Base-by-base conservation (phyloP, 2,113 vertebrate genomes). In the Prinia subflava region DNA sequence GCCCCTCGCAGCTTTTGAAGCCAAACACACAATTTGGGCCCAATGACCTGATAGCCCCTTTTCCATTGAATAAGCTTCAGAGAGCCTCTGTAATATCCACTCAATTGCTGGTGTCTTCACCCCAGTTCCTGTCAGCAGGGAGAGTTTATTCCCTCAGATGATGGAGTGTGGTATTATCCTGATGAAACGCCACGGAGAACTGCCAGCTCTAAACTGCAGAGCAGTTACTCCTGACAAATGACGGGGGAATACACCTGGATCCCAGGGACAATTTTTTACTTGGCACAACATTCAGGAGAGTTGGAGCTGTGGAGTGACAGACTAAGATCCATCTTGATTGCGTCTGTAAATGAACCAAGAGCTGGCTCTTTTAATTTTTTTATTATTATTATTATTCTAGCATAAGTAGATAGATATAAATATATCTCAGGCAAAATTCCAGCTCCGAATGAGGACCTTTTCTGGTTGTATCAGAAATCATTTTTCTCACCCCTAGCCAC, bases 111-210 rank as follows among this genome's bases (percentile, higher is more conserved):
- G 41, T 37, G 59, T 65, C 62, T 87, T 95, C 81, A 63, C 71
- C 90, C 60, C 62, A 69, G 83, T 91, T 93, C 69, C 39, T 69
- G 75, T 88, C 93, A 88, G 75, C 92, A 49, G 87, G 77, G 68
- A 85, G 84, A 94, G 83, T 87, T 91, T 81, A 84, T 90, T 91
- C 79, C 88, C 82, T 81, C 35, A n/a, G 87, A 90, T 90, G 94
- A 90, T 21, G 12, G 20, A 93, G 60, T 69, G 47, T 22, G 73
- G 76, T 24, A 89, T 92, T 82, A 89, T n/a, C 86, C 91, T 85
- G 74, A 97, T 86, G 95, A 93, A 97, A 82, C 70, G 42, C 69
- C 70, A 6, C 28, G 47, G 80, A 92, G 82, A 85, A 31, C 74
- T 92, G 82, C 75, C 94, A 92, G 17, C 55, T 22, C 41, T 75